Percentiles rank a stretch among this genome's conserved stretches.
phyloP scores from a whole-genome alignment of 2,888 invertebrate genomes.

The Drosophila nr. perissopoda region DNA sequence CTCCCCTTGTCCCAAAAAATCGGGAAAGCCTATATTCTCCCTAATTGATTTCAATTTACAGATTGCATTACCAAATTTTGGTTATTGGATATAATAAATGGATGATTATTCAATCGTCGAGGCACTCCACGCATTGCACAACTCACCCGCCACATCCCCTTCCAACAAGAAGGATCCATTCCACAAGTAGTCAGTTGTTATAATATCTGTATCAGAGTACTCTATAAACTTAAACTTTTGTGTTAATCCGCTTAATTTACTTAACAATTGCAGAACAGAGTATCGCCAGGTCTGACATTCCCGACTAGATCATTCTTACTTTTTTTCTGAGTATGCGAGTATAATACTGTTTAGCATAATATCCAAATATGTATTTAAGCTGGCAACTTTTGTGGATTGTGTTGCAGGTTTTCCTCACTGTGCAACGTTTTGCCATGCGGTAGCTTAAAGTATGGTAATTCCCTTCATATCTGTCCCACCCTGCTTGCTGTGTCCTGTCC shows the following conservation, averaged over 20 bases:
- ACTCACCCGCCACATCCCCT: neutral
- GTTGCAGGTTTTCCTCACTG: conserved; percentile 32
- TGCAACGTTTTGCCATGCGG: conserved; percentile 44
- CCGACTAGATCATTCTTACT: neutral
- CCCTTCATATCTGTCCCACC: conserved; percentile 32
- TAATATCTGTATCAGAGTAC: neutral
- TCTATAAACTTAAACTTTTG: neutral
- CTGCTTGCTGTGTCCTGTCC: conserved; percentile 20
- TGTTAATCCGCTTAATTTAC: neutral
- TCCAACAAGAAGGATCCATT: neutral
- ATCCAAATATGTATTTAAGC: conserved; percentile 57
- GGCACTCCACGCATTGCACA: neutral
- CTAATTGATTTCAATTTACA: neutral
- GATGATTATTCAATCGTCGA: neutral
- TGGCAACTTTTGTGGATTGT: conserved; percentile 44
- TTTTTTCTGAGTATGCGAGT: neutral
- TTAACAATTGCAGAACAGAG: neutral
- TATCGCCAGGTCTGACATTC: neutral
- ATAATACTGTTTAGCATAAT: conserved; percentile 59
- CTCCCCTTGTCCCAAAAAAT: neutral
- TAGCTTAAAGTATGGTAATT: conserved; percentile 81
- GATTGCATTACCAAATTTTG: neutral
- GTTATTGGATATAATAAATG: neutral
- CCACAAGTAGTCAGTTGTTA: neutral
- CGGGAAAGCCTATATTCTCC: neutral